Conservation (phyloP, 1,140 invertebrate genomes). For the Drosophila parabipectinata region DNA sequence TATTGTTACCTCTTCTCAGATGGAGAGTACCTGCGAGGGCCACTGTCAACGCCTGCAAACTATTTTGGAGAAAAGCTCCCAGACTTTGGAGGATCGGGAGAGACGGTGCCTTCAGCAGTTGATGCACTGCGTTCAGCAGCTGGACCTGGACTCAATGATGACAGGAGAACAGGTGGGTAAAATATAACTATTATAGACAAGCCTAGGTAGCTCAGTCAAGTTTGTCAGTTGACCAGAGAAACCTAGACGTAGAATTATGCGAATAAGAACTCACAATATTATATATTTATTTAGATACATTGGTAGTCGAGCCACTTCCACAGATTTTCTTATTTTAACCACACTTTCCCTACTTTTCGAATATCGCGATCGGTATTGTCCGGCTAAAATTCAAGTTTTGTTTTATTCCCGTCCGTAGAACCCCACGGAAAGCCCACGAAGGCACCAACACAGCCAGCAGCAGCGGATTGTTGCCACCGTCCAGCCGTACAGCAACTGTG, state of each 20-base stretch:
- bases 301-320: constrained; percentile 10
- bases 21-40: constrained; percentile 74
- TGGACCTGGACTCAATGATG: constrained; percentile 84
- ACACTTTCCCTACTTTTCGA: neutral
- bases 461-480: constrained; percentile 81
- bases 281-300: constrained; percentile 11
- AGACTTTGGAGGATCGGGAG: constrained; percentile 84
- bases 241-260: neutral
- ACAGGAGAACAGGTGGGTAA: constrained; percentile 58
- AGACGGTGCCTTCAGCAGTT: constrained; percentile 86
- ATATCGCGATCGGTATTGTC: constrained; percentile 5
- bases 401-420: constrained; percentile 12
- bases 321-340: constrained; percentile 20
- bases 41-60: constrained; percentile 65
- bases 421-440: constrained; percentile 6
- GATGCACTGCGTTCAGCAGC: constrained; percentile 85
- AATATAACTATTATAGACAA: neutral
- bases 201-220: neutral
- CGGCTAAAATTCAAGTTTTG: constrained; percentile 58
- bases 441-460: constrained; percentile 33
- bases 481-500: constrained; percentile 77
- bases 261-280: neutral
- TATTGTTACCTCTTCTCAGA: constrained; percentile 17
- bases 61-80: constrained; percentile 53
- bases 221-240: constrained; percentile 28